Conservation (phyloP, 64 coral and sea anemone genomes). For the Montipora foliosa region DNA sequence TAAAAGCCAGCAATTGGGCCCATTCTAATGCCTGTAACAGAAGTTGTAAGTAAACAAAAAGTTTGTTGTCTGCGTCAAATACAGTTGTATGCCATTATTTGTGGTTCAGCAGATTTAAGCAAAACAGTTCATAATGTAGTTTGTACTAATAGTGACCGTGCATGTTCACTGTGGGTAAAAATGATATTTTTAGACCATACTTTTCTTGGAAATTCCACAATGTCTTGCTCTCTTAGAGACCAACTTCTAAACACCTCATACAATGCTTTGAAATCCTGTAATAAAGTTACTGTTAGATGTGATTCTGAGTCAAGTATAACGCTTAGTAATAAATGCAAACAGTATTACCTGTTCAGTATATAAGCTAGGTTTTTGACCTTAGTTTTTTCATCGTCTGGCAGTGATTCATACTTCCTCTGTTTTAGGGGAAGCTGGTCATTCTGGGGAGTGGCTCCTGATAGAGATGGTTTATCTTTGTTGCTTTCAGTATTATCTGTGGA, state of each 20-base stretch:
- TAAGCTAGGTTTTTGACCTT: neutral
- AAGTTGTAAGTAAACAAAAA: neutral
- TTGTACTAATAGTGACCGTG: too few species aligned
- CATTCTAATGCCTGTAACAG: constrained; percentile 18
- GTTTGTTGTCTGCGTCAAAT: constrained; percentile 4
- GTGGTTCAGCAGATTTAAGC: too few species aligned
- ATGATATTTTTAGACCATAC: too few species aligned
- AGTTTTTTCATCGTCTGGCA: constrained; percentile 1
- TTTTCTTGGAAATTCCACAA: constrained; percentile 8
- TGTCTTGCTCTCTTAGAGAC: constrained; percentile 5
- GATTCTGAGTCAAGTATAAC: neutral
- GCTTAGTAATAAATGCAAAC: neutral
- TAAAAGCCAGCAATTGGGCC: neutral
- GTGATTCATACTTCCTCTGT: constrained; percentile 2
- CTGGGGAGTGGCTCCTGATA: neutral
- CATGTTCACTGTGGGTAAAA: too few species aligned
- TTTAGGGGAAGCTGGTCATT: neutral
- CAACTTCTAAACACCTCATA: neutral
- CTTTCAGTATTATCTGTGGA: constrained; percentile 8
- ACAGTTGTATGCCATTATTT: neutral
- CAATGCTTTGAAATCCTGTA: constrained; percentile 12
- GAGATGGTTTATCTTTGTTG: constrained; percentile 29
- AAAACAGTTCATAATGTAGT: too few species aligned
- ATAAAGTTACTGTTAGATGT: neutral
- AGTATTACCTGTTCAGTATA: constrained; percentile 14